Evolutionary conservation across 2,888 invertebrate species (phyloP).

Genomic region (Tachystola acroxantha): DNA sequence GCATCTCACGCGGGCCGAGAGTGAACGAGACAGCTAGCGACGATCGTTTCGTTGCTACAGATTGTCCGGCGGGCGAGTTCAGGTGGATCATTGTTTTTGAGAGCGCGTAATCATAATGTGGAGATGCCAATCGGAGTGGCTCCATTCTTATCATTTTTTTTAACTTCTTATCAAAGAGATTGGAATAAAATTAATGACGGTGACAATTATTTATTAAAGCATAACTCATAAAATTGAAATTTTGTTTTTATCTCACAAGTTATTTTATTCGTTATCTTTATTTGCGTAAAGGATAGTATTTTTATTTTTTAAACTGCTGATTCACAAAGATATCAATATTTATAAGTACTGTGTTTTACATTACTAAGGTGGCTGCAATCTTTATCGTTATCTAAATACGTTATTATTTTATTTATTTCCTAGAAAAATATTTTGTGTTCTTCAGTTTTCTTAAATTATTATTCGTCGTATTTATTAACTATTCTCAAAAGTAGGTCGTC

Average conservation of each 20-base stretch:
- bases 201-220: not conserved
- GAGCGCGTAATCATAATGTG: slow-evolving; percentile 65
- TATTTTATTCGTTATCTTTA: no score
- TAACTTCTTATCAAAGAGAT: slow-evolving; percentile 31
- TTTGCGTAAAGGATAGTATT: not conserved
- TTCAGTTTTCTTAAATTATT: no score
- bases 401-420: no score
- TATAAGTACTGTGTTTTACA: no score
- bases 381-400: no score
- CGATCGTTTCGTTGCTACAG: slow-evolving; percentile 63
- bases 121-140: slow-evolving; percentile 57
- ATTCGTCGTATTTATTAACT: no score
- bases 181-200: slow-evolving; percentile 2
- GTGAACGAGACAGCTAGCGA: slow-evolving; percentile 62
- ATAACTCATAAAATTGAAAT: not conserved
- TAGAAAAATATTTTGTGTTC: no score
- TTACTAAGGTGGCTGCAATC: no score
- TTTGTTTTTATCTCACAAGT: slow-evolving; percentile 18
- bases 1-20: slow-evolving; percentile 52
- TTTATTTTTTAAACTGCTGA: no score
- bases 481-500: no score
- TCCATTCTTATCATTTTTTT: slow-evolving; percentile 42
- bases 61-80: slow-evolving; percentile 60
- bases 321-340: no score
- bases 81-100: slow-evolving; percentile 61